Base-by-base conservation (phyloP, 35 echinoderm and acorn worm genomes). In the Lytechinus pictus region DNA sequence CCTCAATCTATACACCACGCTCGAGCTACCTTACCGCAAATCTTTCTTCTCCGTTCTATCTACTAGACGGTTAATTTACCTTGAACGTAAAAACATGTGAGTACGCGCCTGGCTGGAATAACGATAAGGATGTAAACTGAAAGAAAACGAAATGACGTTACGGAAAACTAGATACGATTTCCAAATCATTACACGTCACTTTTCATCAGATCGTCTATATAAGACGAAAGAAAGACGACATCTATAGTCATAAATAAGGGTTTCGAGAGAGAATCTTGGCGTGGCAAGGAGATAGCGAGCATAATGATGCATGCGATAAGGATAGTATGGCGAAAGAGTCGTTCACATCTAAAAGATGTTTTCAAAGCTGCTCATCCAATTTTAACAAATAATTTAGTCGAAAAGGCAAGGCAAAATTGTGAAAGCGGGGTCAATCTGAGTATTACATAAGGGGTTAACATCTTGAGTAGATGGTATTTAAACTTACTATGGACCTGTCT, bases 151-250 rank as follows among this genome's bases (percentile, higher is more conserved):
- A 90, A 52, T 28, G 92, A 93, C 92, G 55, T 93, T 54, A 55
- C 53, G 92, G 92, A 55, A 54, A 57, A 16, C 28, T 90, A 90
- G 92, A 54, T 54, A 93, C 53, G 92, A 57, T 93, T 93, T 93
- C 92, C 92, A 57, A 54, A 54, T 93, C 92, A 93, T 57, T 54
- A 93, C 92, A 93, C 92, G 92, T 93, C 92, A 93, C 92, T 93
- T 57, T 57, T 27, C 55, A 93, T 93, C 92, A 93, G 9, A 33
- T 27, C 27, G 29, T 14, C 29, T 44, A 33, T 44, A 33, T 0
- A 33, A 54, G 52, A 10, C 27, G n/a, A 57, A 55, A 57, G 92
- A 53, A 54, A 93, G 88, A 90, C 14, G 88, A 90, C 88, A 90
- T 54, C 29, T 52, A n/a, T n/a, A 90, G 88, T 14, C 29, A 90